Evolutionary conservation across 2,113 vertebrate species (phyloP), one percentile per base, ranked within the genome.

Genomic region (Alosa alosa): DNA sequence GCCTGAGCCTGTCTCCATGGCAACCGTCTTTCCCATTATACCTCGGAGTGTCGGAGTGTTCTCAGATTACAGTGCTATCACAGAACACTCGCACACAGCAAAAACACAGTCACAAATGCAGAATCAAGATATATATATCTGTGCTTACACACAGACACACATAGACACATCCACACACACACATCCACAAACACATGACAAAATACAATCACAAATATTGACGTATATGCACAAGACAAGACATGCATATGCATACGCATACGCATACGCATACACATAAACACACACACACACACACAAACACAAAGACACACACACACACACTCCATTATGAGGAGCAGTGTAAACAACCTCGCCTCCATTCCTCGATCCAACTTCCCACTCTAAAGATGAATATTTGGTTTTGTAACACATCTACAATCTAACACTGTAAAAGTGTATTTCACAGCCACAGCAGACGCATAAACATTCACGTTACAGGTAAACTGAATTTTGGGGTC

Each of bases 1-100:
- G 88, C 84, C 64, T 87, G 88, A 75, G 83, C 87, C 84, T 72
- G 90, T 91, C 89, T 91, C 90, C 89, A 91, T 89, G 86, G 87
- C 78, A 91, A 91, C 90, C 45, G 47, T 82, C 84, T 75, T 85
- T 86, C 84, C 84, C 84, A 68, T 88, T 83, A 88, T 84, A 84
- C 87, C 81, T 83, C 47, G 52, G 86, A 55, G 55, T 86, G 83
- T 83, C 47, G 52, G 86, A 55, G 55, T 86, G 83, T 83, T 81
- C 86, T 89, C 86, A 85, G 83, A 87, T 91, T 89, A 89, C 87
- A 88, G 84, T 86, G 85, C 86, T 78, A 85, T 52, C 22, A 25
- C 46, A 85, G 83, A 85, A 82, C 20, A 25, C 83, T 64, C 57
- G 41, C 31, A 78, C 46, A 47, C 82, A 87, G 60, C 25, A 83